Evolutionary conservation across 2,888 invertebrate species (phyloP).

Genomic region (Ormyrus nitidulus): DNA sequence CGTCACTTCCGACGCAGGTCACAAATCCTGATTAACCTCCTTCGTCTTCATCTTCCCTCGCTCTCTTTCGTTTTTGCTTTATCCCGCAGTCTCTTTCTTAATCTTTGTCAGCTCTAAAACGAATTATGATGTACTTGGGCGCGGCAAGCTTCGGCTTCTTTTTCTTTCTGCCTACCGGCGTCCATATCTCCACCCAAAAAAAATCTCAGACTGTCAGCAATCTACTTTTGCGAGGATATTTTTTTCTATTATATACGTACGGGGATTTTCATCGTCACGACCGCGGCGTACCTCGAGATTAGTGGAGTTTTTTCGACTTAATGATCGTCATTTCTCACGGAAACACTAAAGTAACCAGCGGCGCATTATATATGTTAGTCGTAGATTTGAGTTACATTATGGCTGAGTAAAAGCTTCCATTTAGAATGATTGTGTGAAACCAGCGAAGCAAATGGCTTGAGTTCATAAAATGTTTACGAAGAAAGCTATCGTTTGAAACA

Average conservation of each 20-base stretch:
- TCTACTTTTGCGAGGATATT: constrained; percentile 10
- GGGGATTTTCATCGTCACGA: constrained; percentile 3
- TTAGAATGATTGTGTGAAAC: constrained; percentile 11
- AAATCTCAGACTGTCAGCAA: constrained; percentile 18
- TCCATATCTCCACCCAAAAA: not conserved
- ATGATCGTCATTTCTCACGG: constrained; percentile 34
- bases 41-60: constrained; percentile 57
- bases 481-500: not conserved
- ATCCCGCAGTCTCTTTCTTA: not conserved
- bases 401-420: constrained; percentile 25
- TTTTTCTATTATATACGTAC: constrained; percentile 31
- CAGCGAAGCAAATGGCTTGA: constrained; percentile 8
- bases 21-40: constrained; percentile 65
- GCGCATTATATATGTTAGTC: constrained; percentile 32
- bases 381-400: constrained; percentile 38
- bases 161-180: not conserved
- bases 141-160: not conserved
- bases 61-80: constrained; percentile 16
- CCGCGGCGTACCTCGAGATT: not conserved
- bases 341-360: constrained; percentile 23
- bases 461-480: constrained; percentile 14
- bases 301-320: constrained; percentile 15
- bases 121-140: not conserved
- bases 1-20: not conserved
- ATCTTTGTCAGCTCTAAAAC: not conserved